Conservation (phyloP, 2,113 vertebrate species). For the Pheucticus melanocephalus region DNA sequence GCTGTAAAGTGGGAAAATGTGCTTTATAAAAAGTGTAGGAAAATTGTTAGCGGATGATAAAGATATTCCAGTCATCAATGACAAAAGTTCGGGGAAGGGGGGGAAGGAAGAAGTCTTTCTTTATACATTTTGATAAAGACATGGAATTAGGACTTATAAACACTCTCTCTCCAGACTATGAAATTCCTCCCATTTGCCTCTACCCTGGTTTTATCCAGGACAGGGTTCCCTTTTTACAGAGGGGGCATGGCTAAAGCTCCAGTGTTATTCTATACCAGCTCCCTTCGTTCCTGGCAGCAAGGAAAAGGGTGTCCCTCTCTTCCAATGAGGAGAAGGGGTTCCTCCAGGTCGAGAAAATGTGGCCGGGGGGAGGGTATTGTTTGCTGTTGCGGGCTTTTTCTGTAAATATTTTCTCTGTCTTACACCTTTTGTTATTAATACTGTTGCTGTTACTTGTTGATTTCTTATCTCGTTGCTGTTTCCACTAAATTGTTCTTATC, state of each 20-base stretch:
- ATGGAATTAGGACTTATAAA: background rate
- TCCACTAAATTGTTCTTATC: background rate
- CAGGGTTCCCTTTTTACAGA: background rate
- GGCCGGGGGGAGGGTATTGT: accelerated
- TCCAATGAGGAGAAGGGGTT: background rate
- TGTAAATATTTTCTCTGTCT: background rate
- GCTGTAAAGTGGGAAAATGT: background rate
- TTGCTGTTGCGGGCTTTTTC: accelerated
- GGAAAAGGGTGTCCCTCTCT: background rate
- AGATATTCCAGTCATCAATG: background rate
- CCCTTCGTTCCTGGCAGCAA: background rate
- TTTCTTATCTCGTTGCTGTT: background rate
- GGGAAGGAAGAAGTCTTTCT: background rate
- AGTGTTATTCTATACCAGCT: background rate
- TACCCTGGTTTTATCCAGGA: background rate
- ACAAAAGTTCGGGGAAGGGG: background rate
- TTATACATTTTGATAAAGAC: background rate
- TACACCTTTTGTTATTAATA: background rate
- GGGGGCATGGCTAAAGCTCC: background rate
- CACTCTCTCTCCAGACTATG: background rate
- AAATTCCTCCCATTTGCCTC: background rate
- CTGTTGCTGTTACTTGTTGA: background rate
- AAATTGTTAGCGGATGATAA: background rate
- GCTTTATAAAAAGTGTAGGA: background rate
- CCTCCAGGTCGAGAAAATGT: background rate